Conservation (phyloP, 2,888 invertebrate species). For the Romanomermis culicivorax region DNA sequence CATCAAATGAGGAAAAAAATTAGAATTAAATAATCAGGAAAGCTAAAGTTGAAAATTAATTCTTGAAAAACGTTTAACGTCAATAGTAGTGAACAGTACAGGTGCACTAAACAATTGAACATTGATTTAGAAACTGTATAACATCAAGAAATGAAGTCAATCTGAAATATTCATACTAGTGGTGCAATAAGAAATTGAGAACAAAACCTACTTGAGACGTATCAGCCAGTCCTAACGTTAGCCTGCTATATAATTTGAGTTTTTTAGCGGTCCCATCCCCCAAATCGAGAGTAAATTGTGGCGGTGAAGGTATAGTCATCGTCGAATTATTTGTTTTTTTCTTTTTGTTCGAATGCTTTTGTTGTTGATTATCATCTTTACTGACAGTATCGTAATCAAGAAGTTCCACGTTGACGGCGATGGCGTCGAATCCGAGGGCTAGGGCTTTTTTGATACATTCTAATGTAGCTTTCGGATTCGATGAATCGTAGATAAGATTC, state of each 20-base stretch:
- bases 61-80: too few species aligned
- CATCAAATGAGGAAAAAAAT: too few species aligned
- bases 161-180: too few species aligned
- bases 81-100: too few species aligned
- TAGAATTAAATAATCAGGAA: too few species aligned
- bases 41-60: too few species aligned
- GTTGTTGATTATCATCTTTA: not conserved
- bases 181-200: too few species aligned
- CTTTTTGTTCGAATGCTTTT: constrained; percentile 14
- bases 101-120: too few species aligned
- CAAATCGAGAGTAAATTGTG: constrained; percentile 18
- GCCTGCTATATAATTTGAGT: constrained; percentile 23
- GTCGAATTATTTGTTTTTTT: constrained; percentile 19
- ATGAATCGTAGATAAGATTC: constrained; percentile 9
- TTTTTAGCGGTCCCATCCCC: constrained; percentile 17
- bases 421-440: constrained; percentile 24
- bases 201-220: too few species aligned
- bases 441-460: constrained; percentile 16
- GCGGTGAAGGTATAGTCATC: constrained; percentile 21
- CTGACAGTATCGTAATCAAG: constrained; percentile 14
- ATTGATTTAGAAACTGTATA: too few species aligned
- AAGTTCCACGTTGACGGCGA: constrained; percentile 25
- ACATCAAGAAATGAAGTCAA: too few species aligned
- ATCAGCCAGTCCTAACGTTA: constrained; percentile 17
- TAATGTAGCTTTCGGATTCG: not conserved